Evolutionary conservation across 2,888 invertebrate species (phyloP).

Genomic region (Pristionchus fissidentatus): DNA sequence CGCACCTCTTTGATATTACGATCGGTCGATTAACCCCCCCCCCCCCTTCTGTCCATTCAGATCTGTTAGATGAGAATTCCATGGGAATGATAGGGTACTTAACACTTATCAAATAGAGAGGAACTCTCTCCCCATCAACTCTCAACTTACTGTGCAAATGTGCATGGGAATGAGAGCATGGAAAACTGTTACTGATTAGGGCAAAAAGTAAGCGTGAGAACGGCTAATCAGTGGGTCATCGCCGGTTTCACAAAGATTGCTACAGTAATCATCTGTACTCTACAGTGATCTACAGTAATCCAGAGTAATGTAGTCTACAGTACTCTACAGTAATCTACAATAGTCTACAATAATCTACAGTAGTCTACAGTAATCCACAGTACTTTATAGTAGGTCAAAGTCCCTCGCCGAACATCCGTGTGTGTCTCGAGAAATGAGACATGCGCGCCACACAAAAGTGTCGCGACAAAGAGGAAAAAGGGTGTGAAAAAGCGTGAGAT

Average conservation of each 20-base stretch:
- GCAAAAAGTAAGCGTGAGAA: neutral
- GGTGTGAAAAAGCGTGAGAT: conserved; percentile 10
- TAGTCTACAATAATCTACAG: too few relatives aligned
- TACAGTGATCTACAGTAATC: too few relatives aligned
- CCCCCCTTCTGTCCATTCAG: neutral
- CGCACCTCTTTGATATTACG: conserved; percentile 35
- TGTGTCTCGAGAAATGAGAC: too few relatives aligned
- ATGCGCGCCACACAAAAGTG: conserved; percentile 46
- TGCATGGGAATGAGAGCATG: neutral
- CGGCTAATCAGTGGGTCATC: too few relatives aligned
- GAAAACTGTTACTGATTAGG: neutral
- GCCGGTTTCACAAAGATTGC: too few relatives aligned
- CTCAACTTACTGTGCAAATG: neutral
- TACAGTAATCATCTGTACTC: too few relatives aligned
- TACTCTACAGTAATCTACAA: too few relatives aligned
- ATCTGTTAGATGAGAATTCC: too few relatives aligned
- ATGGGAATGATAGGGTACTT: conserved; percentile 2
- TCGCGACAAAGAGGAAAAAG: conserved; percentile 8
- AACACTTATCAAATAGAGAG: conserved; percentile 29
- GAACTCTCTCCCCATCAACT: neutral
- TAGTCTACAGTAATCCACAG: too few relatives aligned
- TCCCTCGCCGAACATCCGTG: too few relatives aligned
- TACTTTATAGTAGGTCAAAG: too few relatives aligned
- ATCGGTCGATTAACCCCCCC: neutral
- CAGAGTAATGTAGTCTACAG: too few relatives aligned